Conservation (phyloP, 2,888 invertebrate species). For the Diarsia brunnea region DNA sequence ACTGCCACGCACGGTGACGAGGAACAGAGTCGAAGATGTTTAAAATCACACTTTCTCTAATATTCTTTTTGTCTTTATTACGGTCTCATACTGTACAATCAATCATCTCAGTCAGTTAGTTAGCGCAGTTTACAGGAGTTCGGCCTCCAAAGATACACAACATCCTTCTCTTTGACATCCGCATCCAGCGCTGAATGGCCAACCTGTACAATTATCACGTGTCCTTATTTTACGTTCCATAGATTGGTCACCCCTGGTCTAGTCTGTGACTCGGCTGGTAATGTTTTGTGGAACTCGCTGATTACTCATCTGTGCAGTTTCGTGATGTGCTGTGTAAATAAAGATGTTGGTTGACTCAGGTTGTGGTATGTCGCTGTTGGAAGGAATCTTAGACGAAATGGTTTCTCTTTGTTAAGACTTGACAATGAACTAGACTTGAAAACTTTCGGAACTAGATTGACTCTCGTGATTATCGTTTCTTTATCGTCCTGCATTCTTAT, state of each 20-base stretch:
- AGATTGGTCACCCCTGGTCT: conserved; percentile 20
- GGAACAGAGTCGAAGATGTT: not conserved
- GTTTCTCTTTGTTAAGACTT: conserved; percentile 14
- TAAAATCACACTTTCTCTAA: not conserved
- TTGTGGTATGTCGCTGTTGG: conserved; percentile 33
- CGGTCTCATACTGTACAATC: not conserved
- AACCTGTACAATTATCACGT: not conserved
- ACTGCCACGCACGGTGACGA: not conserved
- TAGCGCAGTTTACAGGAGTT: not conserved
- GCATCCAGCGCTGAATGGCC: not conserved
- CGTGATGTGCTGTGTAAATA: conserved; percentile 22
- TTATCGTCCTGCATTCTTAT: not conserved
- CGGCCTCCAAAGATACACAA: not conserved
- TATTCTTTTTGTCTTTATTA: not conserved
- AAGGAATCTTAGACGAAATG: not conserved
- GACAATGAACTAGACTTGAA: not conserved
- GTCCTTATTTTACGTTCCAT: not conserved
- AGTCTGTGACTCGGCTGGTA: conserved; percentile 50
- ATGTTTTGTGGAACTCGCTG: conserved; percentile 36
- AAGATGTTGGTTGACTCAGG: conserved; percentile 40
- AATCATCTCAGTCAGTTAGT: not conserved
- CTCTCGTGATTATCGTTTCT: not conserved
- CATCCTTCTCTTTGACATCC: not conserved
- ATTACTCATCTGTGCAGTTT: conserved; percentile 46
- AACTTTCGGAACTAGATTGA: conserved; percentile 3